Conservation (phyloP, 2,113 vertebrate genomes). For the Cromileptes altivelis region DNA sequence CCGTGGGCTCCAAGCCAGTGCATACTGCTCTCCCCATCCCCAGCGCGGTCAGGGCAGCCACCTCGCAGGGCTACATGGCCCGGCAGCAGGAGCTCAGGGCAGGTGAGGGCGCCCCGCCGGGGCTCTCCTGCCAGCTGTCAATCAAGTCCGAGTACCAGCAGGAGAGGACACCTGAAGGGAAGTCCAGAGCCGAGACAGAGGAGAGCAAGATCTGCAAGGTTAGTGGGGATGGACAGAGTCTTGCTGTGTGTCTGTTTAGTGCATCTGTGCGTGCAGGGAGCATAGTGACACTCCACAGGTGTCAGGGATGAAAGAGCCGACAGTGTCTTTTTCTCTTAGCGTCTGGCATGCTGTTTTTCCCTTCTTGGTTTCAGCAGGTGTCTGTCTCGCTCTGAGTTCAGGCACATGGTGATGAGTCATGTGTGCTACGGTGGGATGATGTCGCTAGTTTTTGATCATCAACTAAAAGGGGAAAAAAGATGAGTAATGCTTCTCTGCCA, state of each 20-base stretch:
- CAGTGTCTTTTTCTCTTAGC: not conserved
- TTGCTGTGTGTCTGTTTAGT: constrained; percentile 2
- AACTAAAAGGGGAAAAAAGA: constrained; percentile 43
- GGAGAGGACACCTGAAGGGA: constrained; percentile 80
- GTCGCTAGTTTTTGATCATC: constrained; percentile 40
- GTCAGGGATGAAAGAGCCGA: constrained; percentile 24
- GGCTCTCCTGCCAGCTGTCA: constrained; percentile 90
- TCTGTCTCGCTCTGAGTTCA: constrained; percentile 2
- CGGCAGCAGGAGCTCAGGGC: constrained; percentile 86
- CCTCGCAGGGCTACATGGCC: constrained; percentile 84
- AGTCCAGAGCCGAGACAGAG: constrained; percentile 87
- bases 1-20: constrained; percentile 91
- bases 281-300: constrained; percentile 55
- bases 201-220: constrained; percentile 96
- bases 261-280: not conserved
- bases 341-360: not conserved
- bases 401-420: constrained; percentile 54
- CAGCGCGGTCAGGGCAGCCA: constrained; percentile 82
- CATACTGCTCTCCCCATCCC: constrained; percentile 93
- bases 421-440: constrained; percentile 43
- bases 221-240: constrained; percentile 54
- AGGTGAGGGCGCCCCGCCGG: constrained; percentile 75
- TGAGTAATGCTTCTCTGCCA: constrained; percentile 53
- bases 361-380: constrained; percentile 64
- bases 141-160: constrained; percentile 90